Base-by-base conservation (phyloP, 2,113 vertebrate species). In the Dicentrarchus labrax region DNA sequence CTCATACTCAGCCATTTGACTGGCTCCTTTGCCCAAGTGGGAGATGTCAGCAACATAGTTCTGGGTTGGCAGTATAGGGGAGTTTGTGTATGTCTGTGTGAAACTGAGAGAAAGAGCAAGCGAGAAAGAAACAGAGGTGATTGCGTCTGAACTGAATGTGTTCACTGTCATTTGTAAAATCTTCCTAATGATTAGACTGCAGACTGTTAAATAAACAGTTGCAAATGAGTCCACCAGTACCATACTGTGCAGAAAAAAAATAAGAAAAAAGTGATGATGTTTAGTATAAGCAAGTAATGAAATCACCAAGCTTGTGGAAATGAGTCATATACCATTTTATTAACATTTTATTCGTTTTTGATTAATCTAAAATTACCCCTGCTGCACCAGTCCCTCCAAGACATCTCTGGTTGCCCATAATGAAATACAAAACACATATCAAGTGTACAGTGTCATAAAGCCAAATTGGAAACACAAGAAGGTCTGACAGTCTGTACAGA, bases 381-480 rank as follows among this genome's bases (percentile, higher is more conserved):
- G 67, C 38, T 72, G 61, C 1, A 6, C 22, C 4, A 39, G 16
- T 73, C 17, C 48, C 53, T 62, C n/a, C 15, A 41, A 45, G 6
- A 77, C 51, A 60, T 72, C 45, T 65, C 36, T 62, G 36, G n/a
- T 61, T 76, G 39, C 38, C 45, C 62, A 64, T 68, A 71, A 41
- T 66, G n/a, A 67, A 79, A 76, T 66, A 74, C 22, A 85, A 79
- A 84, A 36, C 72, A 76, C 47, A 80, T 53, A 80, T 72, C 75
- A 84, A 76, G n/a, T 78, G 59, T 57, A 50, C 24, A 21, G 57
- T 79, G 72, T 89, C 59, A 77, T 86, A 54, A 87, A 88, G 68
- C 75, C 56, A 88, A 89, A 91, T 54, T 87, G 78, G 73, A 89
- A 90, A 80, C 85, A 89, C 77, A 88, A 88, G 68, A 86, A 78